phyloP scores from a whole-genome alignment of 2,888 invertebrate species.

The Cephus pygmeus region DNA sequence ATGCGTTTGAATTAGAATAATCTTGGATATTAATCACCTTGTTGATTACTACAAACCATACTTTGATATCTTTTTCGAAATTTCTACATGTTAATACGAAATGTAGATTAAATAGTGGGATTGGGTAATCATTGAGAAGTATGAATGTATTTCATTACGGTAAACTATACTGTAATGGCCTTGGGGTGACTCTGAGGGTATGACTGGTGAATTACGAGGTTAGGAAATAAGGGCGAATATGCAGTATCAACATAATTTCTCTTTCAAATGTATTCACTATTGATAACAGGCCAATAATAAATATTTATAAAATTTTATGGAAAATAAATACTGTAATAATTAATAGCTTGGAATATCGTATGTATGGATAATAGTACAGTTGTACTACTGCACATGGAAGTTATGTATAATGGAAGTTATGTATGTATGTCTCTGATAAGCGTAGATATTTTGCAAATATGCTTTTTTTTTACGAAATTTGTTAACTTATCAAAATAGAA shows the following conservation, averaged over 20 bases:
- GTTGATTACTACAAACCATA: background rate
- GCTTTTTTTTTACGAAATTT: background rate
- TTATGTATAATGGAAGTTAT: background rate
- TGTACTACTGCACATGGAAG: background rate
- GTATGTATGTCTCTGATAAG: background rate
- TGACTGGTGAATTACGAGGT: background rate
- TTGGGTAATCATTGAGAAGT: background rate
- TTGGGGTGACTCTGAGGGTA: background rate
- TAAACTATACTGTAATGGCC: background rate
- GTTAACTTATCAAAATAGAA: background rate
- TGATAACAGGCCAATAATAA: background rate
- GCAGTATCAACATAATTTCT: background rate
- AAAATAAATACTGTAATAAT: background rate
- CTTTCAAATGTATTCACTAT: background rate
- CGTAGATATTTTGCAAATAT: background rate
- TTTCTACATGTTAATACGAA: background rate
- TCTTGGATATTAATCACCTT: background rate
- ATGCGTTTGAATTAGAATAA: background rate
- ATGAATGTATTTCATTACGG: background rate
- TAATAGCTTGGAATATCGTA: background rate
- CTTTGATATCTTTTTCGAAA: background rate
- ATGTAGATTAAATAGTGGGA: background rate
- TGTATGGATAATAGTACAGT: background rate
- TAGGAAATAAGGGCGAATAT: background rate
- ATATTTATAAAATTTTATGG: slow-evolving; percentile 1